Conservation (phyloP, 35 echinoderm and acorn worm species). For the Chiridota heheva region DNA sequence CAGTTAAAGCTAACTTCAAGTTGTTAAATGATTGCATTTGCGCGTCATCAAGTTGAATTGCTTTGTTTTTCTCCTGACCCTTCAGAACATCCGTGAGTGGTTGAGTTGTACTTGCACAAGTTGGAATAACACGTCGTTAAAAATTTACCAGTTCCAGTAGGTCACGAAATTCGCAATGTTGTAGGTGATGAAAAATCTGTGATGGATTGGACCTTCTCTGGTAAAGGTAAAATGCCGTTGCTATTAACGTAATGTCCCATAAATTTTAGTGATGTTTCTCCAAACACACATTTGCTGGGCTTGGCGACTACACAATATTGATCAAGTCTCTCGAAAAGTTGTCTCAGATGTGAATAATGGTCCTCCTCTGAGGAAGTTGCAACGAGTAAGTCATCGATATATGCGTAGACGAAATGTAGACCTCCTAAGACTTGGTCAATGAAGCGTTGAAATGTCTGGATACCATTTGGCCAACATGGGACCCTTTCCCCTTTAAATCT, state of each 20-base stretch:
- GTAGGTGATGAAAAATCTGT: slow-evolving; percentile 28
- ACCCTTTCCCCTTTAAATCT: no score
- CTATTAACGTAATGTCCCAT: slow-evolving; percentile 41
- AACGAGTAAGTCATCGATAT: slow-evolving; percentile 39
- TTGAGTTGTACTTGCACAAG: neutral
- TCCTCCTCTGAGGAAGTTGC: slow-evolving; percentile 12
- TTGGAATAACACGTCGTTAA: slow-evolving; percentile 30
- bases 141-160: slow-evolving; percentile 52
- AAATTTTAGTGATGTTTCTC: slow-evolving; percentile 21
- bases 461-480: no score
- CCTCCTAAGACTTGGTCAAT: slow-evolving; percentile 30
- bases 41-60: neutral
- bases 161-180: slow-evolving; percentile 4
- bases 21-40: neutral
- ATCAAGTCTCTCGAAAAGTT: slow-evolving; percentile 27
- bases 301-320: slow-evolving; percentile 55
- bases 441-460: no score
- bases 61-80: slow-evolving; percentile 18
- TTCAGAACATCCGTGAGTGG: slow-evolving; percentile 35
- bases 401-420: slow-evolving; percentile 26
- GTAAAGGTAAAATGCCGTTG: slow-evolving; percentile 48
- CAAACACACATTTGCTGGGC: slow-evolving; percentile 54
- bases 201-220: slow-evolving; percentile 50
- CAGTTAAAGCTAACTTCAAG: neutral
- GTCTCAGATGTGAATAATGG: slow-evolving; percentile 16